A percentile compares a stretch with the other conserved stretches of the same genome.
Conservation (phyloP, 2,888 invertebrate genomes). For the Drosophila prolongata region DNA sequence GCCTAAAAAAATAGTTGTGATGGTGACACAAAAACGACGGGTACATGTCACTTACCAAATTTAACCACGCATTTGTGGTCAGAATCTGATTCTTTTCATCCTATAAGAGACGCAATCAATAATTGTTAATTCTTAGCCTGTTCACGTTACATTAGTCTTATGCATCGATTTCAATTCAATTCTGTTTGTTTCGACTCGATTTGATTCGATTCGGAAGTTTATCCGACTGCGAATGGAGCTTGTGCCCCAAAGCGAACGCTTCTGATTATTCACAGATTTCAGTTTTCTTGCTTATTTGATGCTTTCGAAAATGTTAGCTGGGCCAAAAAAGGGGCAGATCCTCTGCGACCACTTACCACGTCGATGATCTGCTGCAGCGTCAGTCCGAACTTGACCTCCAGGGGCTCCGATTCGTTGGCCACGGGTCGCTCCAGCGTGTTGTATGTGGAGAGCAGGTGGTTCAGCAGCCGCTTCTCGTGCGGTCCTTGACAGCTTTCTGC, state of each 20-base stretch:
- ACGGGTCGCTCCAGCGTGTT: slow-evolving; percentile 96
- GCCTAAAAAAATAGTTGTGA: slow-evolving; percentile 60
- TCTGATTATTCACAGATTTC: slow-evolving; percentile 9
- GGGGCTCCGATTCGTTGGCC: slow-evolving; percentile 95
- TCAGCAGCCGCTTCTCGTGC: slow-evolving; percentile 94
- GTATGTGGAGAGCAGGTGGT: slow-evolving; percentile 92
- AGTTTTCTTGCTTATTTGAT: slow-evolving; percentile 31
- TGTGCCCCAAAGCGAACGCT: background rate
- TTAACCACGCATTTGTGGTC: slow-evolving; percentile 98
- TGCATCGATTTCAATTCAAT: slow-evolving; percentile 24
- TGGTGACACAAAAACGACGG: slow-evolving; percentile 74
- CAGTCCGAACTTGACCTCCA: slow-evolving; percentile 95
- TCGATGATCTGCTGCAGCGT: slow-evolving; percentile 97
- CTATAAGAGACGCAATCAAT: slow-evolving; percentile 88
- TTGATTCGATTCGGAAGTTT: slow-evolving; percentile 1
- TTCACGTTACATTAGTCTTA: slow-evolving; percentile 19
- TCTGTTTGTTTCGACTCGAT: slow-evolving; percentile 4
- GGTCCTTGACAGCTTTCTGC: slow-evolving; percentile 95
- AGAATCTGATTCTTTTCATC: slow-evolving; percentile 99
- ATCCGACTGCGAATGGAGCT: slow-evolving; percentile 2
- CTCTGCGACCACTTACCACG: slow-evolving; percentile 89
- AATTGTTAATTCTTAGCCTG: slow-evolving; percentile 42
- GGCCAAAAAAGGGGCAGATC: background rate
- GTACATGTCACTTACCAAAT: slow-evolving; percentile 94
- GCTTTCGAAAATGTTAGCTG: slow-evolving; percentile 35